Base-by-base conservation (phyloP, 1,140 invertebrate species). In the Drosophila mayri region DNA sequence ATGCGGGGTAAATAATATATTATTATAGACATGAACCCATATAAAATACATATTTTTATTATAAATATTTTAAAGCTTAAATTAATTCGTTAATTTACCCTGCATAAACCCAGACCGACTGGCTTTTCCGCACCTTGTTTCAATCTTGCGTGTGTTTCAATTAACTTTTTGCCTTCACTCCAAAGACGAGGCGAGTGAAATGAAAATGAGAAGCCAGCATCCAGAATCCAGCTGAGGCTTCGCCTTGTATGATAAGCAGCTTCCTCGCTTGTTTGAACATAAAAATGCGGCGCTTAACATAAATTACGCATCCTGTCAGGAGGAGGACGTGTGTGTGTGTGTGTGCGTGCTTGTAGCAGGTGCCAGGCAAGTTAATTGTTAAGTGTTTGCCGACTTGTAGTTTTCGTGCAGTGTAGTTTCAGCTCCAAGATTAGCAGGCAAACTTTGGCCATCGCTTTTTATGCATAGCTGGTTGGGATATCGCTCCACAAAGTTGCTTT, bases 181-280 rank as follows among this genome's bases (percentile, higher is more conserved):
- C 73, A 57, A 84, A 88, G 85, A 77, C 28, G 65, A 46, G 50
- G 68, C 64, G 68, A 59, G 52, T 63, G 43, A 75, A 76, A 75
- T 62, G 73, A 73, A 54, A 62, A 73, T 83, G 80, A 62, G 78
- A 70, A 47, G 43, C 64, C 52, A 63, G 65, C 64, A 74, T 54
- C 67, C 49, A 57, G 65, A 74, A 73, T 54, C 64, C 59, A 60
- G 70, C 65, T 65, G 79, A 47, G 70, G 57, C 64, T 59, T 58
- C 65, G 54, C 59, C 49, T 64, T 58, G 81, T 80, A 88, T 71
- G 71, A 81, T 88, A 88, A 88, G 84, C 81, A 90, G 84, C 85
- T 88, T 88, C 85, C 79, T 84, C 74, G 85, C 84, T 80, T 88
- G 84, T 84, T 88, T 88, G 81, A 84, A 90, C 85, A 88, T 88